These are phyloP conservation scores for Macrotus californicus DNA, from an alignment of 2,113 vertebrate genomes.

Conservation along the genomic window DNA sequence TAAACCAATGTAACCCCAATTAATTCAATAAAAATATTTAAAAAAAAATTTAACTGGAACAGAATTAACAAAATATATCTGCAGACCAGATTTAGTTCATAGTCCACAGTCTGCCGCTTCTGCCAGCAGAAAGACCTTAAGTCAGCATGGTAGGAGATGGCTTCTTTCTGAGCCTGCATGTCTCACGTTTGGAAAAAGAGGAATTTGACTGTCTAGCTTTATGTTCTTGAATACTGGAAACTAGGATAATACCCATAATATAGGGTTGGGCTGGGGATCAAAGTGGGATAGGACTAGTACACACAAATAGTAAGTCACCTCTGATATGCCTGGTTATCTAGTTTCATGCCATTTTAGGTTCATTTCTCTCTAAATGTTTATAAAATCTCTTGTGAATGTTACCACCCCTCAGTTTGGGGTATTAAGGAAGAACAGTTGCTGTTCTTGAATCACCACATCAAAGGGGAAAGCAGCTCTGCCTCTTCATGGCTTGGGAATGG, in stretches of 20 bases:
- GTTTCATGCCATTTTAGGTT: background rate
- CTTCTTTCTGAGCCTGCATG: background rate
- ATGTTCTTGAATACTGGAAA: background rate
- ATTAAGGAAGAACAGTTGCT: background rate
- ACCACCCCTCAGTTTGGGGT: background rate
- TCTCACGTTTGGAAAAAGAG: background rate
- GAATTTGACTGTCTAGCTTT: background rate
- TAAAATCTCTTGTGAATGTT: background rate
- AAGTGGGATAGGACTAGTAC: background rate
- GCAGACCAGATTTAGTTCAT: background rate
- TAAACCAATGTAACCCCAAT: background rate
- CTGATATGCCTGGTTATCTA: background rate
- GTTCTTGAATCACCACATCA: background rate
- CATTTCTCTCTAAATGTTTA: background rate
- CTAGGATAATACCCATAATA: background rate
- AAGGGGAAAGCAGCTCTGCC: background rate
- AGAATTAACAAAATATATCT: background rate
- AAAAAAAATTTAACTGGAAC: background rate
- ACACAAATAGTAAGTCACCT: background rate
- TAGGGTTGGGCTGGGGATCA: background rate
- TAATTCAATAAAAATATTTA: background rate
- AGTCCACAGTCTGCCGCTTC: background rate
- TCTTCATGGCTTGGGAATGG: background rate
- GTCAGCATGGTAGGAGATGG: background rate
- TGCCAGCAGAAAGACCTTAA: background rate